Evolutionary conservation across 2,797 vertebrate species (phyloP).

Genomic region (Pyrocephalus nanus): DNA sequence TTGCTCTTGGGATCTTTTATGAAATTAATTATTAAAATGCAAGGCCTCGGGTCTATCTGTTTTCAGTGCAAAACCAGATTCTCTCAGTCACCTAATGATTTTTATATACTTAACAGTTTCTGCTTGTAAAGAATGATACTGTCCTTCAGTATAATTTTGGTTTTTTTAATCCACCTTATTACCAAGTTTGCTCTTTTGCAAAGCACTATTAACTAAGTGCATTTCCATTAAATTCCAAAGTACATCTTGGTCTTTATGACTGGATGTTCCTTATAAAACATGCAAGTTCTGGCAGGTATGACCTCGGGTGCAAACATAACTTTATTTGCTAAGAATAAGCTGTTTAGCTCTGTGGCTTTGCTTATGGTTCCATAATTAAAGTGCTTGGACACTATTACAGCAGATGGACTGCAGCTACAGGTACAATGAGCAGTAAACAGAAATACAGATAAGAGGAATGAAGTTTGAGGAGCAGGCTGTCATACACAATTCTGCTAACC

Average conservation of each 20-base stretch:
- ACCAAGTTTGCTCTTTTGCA: background rate
- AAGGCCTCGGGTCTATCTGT: background rate
- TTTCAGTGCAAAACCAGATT: background rate
- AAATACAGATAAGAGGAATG: background rate
- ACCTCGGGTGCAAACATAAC: background rate
- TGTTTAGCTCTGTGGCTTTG: background rate
- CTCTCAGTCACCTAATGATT: background rate
- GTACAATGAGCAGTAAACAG: background rate
- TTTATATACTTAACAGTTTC: background rate
- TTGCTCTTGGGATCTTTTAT: constrained; percentile 25
- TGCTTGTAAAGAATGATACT: background rate
- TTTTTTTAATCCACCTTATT: background rate
- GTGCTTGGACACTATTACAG: background rate
- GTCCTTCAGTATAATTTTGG: background rate
- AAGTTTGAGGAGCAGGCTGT: background rate
- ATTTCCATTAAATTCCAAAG: constrained; percentile 5
- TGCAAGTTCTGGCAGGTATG: background rate
- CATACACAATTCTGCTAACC: background rate
- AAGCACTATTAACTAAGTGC: background rate
- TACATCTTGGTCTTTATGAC: background rate
- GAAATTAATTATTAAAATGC: constrained; percentile 46
- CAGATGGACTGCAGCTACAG: background rate
- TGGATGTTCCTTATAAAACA: background rate
- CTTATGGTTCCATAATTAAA: background rate
- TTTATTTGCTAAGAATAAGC: background rate